Evolutionary conservation across 2,113 vertebrate species (phyloP).

Genomic region (Collichthys lucidus): DNA sequence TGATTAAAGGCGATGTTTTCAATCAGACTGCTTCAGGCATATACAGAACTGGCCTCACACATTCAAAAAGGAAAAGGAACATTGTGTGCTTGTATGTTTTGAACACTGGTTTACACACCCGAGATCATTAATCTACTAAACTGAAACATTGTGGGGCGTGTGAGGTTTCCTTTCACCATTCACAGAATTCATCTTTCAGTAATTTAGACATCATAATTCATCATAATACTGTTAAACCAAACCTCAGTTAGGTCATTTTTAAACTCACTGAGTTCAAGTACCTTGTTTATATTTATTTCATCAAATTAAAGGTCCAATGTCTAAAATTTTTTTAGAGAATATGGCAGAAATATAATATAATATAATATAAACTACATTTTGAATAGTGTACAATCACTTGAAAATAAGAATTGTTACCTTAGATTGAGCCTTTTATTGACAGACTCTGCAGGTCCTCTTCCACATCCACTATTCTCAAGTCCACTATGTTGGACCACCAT

Average conservation of each 20-base stretch:
- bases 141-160: background rate
- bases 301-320: no score
- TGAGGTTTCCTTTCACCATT: conserved; percentile 4
- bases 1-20: conserved; percentile 33
- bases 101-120: background rate
- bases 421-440: no score
- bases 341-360: no score
- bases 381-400: no score
- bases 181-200: background rate
- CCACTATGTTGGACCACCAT: no score
- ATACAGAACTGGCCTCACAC: background rate
- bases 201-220: background rate
- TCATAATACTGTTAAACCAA: background rate
- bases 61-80: conserved; percentile 5
- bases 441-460: no score
- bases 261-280: background rate
- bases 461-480: no score
- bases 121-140: conserved; percentile 6
- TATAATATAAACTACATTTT: no score
- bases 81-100: conserved; percentile 21
- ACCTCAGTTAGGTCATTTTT: no score
- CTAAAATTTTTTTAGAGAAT: no score
- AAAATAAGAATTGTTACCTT: no score
- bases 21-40: conserved; percentile 5
- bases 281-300: background rate